Base-by-base conservation (phyloP, 2,888 invertebrate genomes). In the Athrips mouffetella region DNA sequence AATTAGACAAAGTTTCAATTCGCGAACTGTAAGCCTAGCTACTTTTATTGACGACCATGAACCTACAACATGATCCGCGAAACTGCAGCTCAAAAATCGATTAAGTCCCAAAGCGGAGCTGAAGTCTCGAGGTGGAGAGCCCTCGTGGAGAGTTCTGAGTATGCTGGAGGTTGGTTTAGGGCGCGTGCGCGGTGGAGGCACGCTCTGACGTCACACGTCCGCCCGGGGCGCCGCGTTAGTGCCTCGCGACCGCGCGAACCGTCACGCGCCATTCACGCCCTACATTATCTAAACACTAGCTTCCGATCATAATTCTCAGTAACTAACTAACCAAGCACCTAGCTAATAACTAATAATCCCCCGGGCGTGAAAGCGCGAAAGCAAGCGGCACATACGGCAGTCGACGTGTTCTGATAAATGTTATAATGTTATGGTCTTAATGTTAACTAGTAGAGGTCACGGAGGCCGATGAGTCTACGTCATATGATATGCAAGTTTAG, bases 1-100 rank as follows among this genome's bases (percentile, higher is more conserved):
- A n/a, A n/a, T n/a, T n/a, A n/a, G n/a, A n/a, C n/a, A n/a, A n/a
- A n/a, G n/a, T n/a, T n/a, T n/a, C n/a, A n/a, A n/a, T n/a, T n/a
- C n/a, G n/a, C n/a, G n/a, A n/a, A n/a, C n/a, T n/a, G n/a, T n/a
- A n/a, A n/a, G n/a, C n/a, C n/a, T n/a, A n/a, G n/a, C n/a, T n/a
- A n/a, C n/a, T n/a, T n/a, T n/a, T n/a, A n/a, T n/a, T n/a, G n/a
- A n/a, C n/a, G n/a, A 31, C 31, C 45, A 45, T 44, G 2, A 45
- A 8, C 81, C 83, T 82, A 75, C 73, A 76, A 78, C 76, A 79
- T 78, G 71, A 76, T 74, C 73, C 71, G 71, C 65, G 68, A 74
- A 80, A 76, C 73, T 84, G 82, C 81, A 87, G 80, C 80, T 84
- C 78, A 78, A 85, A 87, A 85, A 88, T 88, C 87, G 87, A 88